A percentile compares a stretch with the other conserved stretches of the same genome.
These are phyloP conservation scores for Leucoma salicis DNA, from an alignment of 2,888 invertebrate species.

Conservation along the genomic window DNA sequence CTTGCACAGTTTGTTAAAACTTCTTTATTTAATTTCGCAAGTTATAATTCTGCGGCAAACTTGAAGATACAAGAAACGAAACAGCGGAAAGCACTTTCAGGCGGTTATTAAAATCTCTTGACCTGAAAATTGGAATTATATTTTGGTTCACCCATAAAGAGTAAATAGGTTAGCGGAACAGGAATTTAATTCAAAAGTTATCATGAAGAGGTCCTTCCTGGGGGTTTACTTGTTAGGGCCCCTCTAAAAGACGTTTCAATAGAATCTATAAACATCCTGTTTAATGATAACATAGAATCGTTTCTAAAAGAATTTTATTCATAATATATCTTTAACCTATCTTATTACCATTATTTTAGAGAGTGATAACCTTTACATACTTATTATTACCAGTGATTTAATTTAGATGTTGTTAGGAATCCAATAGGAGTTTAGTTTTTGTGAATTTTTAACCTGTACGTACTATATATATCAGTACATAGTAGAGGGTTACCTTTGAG, in stretches of 20 bases:
- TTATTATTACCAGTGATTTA: too few species aligned
- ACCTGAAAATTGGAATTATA: slow-evolving; percentile 80
- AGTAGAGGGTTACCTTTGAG: too few species aligned
- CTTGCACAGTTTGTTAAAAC: slow-evolving; percentile 75
- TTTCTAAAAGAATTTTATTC: slow-evolving; percentile 31
- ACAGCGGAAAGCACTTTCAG: slow-evolving; percentile 81
- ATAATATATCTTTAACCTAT: too few species aligned
- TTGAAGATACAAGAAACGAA: slow-evolving; percentile 78
- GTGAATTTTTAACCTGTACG: too few species aligned
- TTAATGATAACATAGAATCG: slow-evolving; percentile 42
- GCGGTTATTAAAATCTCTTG: slow-evolving; percentile 79
- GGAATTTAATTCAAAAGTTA: slow-evolving; percentile 76
- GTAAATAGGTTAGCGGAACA: slow-evolving; percentile 74
- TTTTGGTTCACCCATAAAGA: slow-evolving; percentile 76
- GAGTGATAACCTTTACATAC: too few species aligned
- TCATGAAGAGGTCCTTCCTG: slow-evolving; percentile 56
- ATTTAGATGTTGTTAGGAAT: too few species aligned
- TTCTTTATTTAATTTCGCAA: slow-evolving; percentile 76
- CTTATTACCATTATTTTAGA: too few species aligned
- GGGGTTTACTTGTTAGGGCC: slow-evolving; percentile 52
- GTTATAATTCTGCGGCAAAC: slow-evolving; percentile 77
- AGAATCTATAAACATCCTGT: slow-evolving; percentile 37
- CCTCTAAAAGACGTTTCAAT: slow-evolving; percentile 32
- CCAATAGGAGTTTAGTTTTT: too few species aligned
- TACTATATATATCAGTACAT: too few species aligned